Percentiles rank a stretch among this genome's conserved stretches.
Evolutionary conservation across 1,140 invertebrate genomes (phyloP).

Genomic region (Hyposmocoma kahamanoa): DNA sequence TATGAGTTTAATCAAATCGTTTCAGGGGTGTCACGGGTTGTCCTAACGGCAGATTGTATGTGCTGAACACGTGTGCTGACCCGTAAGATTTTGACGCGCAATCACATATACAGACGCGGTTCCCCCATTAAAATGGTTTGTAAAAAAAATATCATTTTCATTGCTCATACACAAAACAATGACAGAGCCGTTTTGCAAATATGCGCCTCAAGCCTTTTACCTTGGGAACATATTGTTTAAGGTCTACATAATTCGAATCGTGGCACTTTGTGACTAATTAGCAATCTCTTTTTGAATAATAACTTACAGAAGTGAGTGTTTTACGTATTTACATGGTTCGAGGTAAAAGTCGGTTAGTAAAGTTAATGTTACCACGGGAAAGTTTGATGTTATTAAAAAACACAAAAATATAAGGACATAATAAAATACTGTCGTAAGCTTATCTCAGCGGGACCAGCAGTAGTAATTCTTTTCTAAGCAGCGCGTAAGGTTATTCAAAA

Average conservation of each 20-base stretch:
- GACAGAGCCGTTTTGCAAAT: no score
- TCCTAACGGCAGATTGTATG: slow-evolving; percentile 44
- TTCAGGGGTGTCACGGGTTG: slow-evolving; percentile 47
- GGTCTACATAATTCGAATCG: no score
- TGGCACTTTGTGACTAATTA: no score
- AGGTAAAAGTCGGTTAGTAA: no score
- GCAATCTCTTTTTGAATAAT: no score
- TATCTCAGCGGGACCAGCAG: slow-evolving; percentile 31
- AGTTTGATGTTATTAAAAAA: no score
- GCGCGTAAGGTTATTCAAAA: slow-evolving; percentile 61
- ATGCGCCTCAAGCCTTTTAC: no score
- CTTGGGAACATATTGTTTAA: no score
- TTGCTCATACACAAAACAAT: slow-evolving; percentile 16
- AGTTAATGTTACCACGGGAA: no score
- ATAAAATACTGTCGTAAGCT: slow-evolving; percentile 19
- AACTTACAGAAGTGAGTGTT: no score
- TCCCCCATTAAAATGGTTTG: slow-evolving; percentile 18
- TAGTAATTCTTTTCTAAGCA: slow-evolving; percentile 54
- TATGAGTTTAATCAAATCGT: slow-evolving; percentile 65
- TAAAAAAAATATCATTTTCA: slow-evolving; percentile 33
- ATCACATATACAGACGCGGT: background rate
- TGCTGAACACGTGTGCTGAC: slow-evolving; percentile 38
- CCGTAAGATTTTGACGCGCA: slow-evolving; percentile 23
- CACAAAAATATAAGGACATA: slow-evolving; percentile 10
- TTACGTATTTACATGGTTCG: no score